Evolutionary conservation across 2,888 invertebrate species (phyloP), one percentile per base, ranked within the genome.

Genomic region (Chrysolina oricalcia): DNA sequence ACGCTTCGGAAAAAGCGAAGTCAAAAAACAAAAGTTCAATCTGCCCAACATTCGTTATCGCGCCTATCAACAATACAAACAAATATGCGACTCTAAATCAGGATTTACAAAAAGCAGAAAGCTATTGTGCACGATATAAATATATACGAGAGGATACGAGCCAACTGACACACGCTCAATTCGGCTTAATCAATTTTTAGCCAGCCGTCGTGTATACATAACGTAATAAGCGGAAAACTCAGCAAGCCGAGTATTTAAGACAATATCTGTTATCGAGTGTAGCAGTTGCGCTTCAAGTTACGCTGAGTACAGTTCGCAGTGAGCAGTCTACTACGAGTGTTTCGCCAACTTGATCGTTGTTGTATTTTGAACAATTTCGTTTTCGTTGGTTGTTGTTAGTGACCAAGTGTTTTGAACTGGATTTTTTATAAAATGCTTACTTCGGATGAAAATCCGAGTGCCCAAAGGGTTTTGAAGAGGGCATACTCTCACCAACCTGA

Each of bases 401-500:
- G 17, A 23, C 50, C n/a, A 9, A 46, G 67, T 56, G 67, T 53
- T 67, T 35, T 53, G 19, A 27, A 40, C 53, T 53, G 68, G 19
- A 53, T 17, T 27, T 41, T 23, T 2, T 43, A 46, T 65, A 77
- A 66, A 77, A 87, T 87, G 87, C 82, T 87, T 75, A 82, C 86
- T 63, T 84, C 85, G 79, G 85, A 85, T 81, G 84, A 87, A 69
- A 84, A 79, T 78, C 78, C 81, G 80, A 81, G 78, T 72, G 73
- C 80, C 65, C 81, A 73, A 72, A 83, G 83, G 76, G 85, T 83
- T 70, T 81, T 86, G 71, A 85, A 84, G 72, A 82, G 85, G 70
- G 79, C 85, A 59, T 73, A 85, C 46, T 83, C 85, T 46, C 83
- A 85, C 70, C 84, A 85, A 23, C 84, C 85, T 53, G 75, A 83